These are phyloP conservation scores for Unio delphinus DNA, from an alignment of 2,888 invertebrate genomes.

Conservation along the genomic window DNA sequence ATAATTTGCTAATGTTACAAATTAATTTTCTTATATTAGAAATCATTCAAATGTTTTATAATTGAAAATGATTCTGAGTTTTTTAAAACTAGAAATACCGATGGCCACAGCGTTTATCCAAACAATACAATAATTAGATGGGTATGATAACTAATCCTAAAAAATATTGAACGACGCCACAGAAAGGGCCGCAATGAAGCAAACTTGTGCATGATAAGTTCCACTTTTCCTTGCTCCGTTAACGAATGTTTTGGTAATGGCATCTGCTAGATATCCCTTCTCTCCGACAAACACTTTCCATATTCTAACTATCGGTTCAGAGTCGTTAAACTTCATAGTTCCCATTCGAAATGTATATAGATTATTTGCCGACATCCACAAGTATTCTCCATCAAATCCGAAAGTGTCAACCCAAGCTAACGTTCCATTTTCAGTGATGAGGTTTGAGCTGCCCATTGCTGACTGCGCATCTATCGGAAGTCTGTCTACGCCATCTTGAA, in stretches of 20 bases:
- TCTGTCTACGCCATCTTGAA: constrained; percentile 21
- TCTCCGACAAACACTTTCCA: constrained; percentile 27
- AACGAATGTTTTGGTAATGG: constrained; percentile 3
- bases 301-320: constrained; percentile 19
- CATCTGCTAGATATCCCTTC: constrained; percentile 20
- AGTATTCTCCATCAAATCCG: constrained; percentile 25
- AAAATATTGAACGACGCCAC: no score
- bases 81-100: no score
- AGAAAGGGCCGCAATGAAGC: no score
- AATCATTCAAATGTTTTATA: no score
- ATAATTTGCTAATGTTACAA: no score
- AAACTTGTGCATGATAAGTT: no score
- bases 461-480: not conserved
- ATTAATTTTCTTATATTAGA: no score
- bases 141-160: no score
- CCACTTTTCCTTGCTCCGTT: no score
- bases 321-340: constrained; percentile 20
- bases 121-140: no score
- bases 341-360: constrained; percentile 13
- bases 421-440: constrained; percentile 11
- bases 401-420: constrained; percentile 32
- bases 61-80: no score
- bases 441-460: constrained; percentile 3
- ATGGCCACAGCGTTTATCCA: no score
- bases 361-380: constrained; percentile 37